These are phyloP conservation scores for Peromyscus aztecus DNA, from an alignment of 2,797 vertebrate genomes.

Conservation along the genomic window DNA sequence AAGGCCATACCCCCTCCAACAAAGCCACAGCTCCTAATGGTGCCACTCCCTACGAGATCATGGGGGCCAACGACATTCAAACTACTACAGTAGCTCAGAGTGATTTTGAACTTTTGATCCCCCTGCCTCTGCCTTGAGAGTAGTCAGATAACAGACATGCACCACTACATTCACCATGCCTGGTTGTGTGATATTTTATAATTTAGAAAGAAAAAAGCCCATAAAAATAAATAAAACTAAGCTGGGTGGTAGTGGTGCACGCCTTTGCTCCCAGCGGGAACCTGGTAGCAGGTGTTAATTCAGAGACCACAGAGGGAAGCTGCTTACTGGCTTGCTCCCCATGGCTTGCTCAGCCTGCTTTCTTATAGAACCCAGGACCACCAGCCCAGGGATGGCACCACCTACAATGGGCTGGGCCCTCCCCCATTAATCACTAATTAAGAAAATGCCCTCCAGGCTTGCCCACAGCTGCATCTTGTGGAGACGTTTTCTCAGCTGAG, in stretches of 20 bases:
- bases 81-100: not conserved
- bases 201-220: constrained; percentile 50
- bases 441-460: not conserved
- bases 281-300: not conserved
- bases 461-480: not conserved
- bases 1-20: not conserved
- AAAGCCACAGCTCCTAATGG: not conserved
- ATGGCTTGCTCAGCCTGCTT: not conserved
- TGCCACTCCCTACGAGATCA: not conserved
- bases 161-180: too few relatives aligned
- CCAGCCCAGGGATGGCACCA: not conserved
- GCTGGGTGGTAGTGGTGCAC: not conserved
- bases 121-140: not conserved
- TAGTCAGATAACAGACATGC: not conserved
- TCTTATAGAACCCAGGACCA: not conserved
- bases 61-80: not conserved
- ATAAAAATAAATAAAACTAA: not conserved
- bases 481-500: not conserved
- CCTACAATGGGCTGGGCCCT: not conserved
- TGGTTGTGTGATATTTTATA: not conserved
- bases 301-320: not conserved
- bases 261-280: not conserved
- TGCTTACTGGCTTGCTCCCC: not conserved
- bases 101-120: not conserved
- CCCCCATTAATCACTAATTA: not conserved